Conservation (phyloP, 2,113 vertebrate species). For the Xenus cinereus region DNA sequence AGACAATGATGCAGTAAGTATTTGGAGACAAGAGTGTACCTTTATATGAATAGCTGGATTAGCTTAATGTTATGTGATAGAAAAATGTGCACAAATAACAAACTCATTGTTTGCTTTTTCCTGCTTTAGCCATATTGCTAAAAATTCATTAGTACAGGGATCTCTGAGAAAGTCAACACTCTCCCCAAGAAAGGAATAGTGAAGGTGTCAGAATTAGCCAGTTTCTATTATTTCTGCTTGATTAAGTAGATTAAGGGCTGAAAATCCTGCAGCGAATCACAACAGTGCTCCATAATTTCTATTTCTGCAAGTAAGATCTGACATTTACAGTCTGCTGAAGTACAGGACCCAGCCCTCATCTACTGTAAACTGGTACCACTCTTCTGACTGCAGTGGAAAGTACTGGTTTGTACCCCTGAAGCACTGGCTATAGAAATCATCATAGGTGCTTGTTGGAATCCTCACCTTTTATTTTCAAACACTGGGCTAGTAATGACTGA, state of each 20-base stretch:
- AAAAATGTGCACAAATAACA: not conserved
- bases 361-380: not conserved
- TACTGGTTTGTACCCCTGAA: not conserved
- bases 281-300: not conserved
- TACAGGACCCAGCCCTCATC: not conserved
- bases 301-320: not conserved
- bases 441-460: not conserved
- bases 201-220: not conserved
- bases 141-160: not conserved
- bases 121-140: not conserved
- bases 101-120: not conserved
- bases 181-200: not conserved
- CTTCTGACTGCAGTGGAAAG: not conserved
- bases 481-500: not conserved
- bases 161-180: not conserved
- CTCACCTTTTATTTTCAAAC: not conserved
- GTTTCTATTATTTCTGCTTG: conserved; percentile 20
- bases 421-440: not conserved
- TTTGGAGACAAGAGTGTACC: not conserved
- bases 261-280: not conserved
- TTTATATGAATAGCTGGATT: not conserved
- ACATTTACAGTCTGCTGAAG: not conserved
- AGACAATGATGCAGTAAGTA: not conserved
- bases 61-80: not conserved
- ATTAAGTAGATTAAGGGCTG: not conserved